phyloP scores from a whole-genome alignment of 2,888 invertebrate species.

The Eupelmus urozonus region DNA sequence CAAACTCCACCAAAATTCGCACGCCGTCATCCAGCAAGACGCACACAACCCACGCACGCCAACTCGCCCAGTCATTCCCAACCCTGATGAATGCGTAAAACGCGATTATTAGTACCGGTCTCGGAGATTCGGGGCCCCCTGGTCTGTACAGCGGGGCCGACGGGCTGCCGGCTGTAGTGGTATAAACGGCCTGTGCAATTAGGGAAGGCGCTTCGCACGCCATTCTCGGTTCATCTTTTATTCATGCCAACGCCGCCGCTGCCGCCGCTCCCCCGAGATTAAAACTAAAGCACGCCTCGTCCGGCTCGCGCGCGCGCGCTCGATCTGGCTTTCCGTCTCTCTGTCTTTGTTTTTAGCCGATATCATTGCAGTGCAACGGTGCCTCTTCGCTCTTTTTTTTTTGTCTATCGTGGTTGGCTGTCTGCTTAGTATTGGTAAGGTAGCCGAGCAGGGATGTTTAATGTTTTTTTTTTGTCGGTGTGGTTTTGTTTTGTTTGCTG shows the following conservation, averaged over 20 bases:
- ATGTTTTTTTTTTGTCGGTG: too few relatives aligned
- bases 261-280: slow-evolving; percentile 66
- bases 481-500: too few relatives aligned
- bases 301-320: not conserved
- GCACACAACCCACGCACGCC: not conserved
- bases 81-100: slow-evolving; percentile 67
- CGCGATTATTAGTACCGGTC: slow-evolving; percentile 65
- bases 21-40: not conserved
- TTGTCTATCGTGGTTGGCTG: not conserved
- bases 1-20: not conserved
- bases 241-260: slow-evolving; percentile 65
- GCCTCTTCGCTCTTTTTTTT: slow-evolving; percentile 8
- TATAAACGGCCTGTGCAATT: slow-evolving; percentile 75
- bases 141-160: not conserved
- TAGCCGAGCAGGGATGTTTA: too few relatives aligned
- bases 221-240: slow-evolving; percentile 74
- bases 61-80: not conserved
- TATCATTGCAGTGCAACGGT: slow-evolving; percentile 4
- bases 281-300: slow-evolving; percentile 71
- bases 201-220: slow-evolving; percentile 75
- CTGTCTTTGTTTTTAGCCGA: slow-evolving; percentile 27
- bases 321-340: slow-evolving; percentile 8
- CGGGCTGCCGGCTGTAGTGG: slow-evolving; percentile 58
- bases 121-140: slow-evolving; percentile 52
- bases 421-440: not conserved